Conservation (phyloP, 2,888 invertebrate genomes). For the Tiliacea citrago region DNA sequence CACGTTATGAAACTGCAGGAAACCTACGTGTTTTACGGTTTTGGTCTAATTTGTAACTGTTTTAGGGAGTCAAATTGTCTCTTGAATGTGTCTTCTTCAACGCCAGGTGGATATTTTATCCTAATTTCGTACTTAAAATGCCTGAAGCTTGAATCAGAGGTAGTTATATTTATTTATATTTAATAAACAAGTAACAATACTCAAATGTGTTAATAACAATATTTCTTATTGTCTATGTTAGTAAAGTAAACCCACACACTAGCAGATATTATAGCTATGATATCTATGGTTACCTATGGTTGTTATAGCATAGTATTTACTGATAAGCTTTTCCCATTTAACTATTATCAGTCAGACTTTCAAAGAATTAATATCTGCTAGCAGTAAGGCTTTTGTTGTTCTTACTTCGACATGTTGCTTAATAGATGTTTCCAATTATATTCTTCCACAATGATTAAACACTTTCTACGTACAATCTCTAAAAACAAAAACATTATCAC, state of each 20-base stretch:
- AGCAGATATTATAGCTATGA: no score
- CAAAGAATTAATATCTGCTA: background rate
- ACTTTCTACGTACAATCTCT: background rate
- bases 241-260: no score
- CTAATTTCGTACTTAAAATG: slow-evolving; percentile 3
- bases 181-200: no score
- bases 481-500: slow-evolving; percentile 4
- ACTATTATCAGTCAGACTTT: no score
- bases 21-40: slow-evolving; percentile 52
- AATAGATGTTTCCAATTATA: background rate
- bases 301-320: background rate
- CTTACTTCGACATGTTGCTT: background rate
- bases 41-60: slow-evolving; percentile 53
- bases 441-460: slow-evolving; percentile 6
- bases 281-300: no score
- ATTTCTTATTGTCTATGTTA: no score
- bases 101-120: background rate
- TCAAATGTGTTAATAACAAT: no score
- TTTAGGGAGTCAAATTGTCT: slow-evolving; percentile 29
- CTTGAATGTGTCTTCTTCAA: background rate
- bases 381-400: background rate
- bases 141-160: background rate
- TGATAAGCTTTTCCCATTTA: background rate
- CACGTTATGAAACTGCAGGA: slow-evolving; percentile 70
- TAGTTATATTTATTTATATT: no score